Percentiles rank a stretch among this genome's conserved stretches.
Conservation (phyloP, 2,797 vertebrate species). For the Calcarius lapponicus region DNA sequence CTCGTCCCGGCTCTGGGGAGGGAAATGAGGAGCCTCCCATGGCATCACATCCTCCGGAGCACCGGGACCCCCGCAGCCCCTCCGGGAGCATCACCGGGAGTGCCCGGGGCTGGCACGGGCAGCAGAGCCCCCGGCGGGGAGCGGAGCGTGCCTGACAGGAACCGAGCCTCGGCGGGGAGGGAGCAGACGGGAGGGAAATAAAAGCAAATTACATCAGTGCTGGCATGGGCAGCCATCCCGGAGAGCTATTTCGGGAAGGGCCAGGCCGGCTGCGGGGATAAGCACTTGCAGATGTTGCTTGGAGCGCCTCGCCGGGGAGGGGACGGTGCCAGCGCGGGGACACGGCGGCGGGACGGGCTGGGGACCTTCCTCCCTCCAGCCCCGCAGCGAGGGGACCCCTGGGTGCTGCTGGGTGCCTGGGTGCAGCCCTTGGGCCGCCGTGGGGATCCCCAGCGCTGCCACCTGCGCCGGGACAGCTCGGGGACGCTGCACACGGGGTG, state of each 20-base stretch:
- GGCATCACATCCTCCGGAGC: neutral
- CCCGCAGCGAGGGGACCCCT: rapidly evolving
- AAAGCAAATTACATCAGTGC: constrained; percentile 73
- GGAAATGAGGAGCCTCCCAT: rapidly evolving
- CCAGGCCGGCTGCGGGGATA: constrained; percentile 40
- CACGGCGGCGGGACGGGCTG: rapidly evolving
- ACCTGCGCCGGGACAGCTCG: rapidly evolving
- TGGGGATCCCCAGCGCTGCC: neutral
- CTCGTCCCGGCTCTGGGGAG: rapidly evolving
- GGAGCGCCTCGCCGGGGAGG: neutral
- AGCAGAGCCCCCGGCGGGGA: neutral
- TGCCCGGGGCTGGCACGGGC: rapidly evolving
- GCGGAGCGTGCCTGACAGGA: neutral
- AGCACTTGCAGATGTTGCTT: constrained; percentile 66
- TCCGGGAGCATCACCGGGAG: neutral
- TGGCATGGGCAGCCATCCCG: constrained; percentile 51
- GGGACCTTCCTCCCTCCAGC: neutral
- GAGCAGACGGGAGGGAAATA: constrained; percentile 39
- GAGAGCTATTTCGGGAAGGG: constrained; percentile 72
- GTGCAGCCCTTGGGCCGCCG: rapidly evolving
- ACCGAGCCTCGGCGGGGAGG: neutral
- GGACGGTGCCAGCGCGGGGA: neutral
- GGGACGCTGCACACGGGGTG: rapidly evolving
- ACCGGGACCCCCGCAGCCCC: neutral
- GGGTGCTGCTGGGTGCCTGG: neutral